A percentile compares a stretch with the other conserved stretches of the same genome.
These are phyloP conservation scores for Meriones unguiculatus DNA, from an alignment of 2,113 vertebrate species.

Conservation along the genomic window DNA sequence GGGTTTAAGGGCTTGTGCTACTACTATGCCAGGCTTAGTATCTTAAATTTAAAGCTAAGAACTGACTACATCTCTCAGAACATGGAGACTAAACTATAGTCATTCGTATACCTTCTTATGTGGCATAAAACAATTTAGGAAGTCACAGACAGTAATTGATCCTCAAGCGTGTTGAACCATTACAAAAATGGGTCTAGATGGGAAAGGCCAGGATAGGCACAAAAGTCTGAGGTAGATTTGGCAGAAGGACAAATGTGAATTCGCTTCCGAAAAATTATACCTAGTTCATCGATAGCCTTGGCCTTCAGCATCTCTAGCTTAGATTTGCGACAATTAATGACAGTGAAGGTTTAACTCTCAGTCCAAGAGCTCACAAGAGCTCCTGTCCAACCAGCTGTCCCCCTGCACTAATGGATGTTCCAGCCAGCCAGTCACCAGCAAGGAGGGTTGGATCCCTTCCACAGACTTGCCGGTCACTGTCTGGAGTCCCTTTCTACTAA, in stretches of 20 bases:
- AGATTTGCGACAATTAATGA: not conserved
- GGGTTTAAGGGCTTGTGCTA: not conserved
- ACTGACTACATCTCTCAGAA: not conserved
- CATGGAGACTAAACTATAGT: slow-evolving; percentile 32
- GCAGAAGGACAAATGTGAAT: slow-evolving; percentile 39
- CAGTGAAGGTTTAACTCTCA: not conserved
- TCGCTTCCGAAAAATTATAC: slow-evolving; percentile 36
- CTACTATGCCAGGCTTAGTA: not conserved
- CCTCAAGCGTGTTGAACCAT: not conserved
- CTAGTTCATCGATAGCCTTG: not conserved
- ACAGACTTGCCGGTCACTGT: not conserved
- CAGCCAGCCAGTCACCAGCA: not conserved
- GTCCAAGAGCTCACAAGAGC: not conserved
- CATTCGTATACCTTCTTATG: slow-evolving; percentile 30
- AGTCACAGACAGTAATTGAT: not conserved
- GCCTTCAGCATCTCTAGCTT: not conserved
- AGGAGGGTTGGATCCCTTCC: not conserved
- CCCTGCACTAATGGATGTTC: not conserved
- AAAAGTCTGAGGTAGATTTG: slow-evolving; percentile 12
- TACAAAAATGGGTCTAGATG: slow-evolving; percentile 2
- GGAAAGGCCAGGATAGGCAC: not conserved
- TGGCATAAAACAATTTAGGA: not conserved
- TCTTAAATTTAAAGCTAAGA: not conserved
- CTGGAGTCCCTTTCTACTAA: not conserved
- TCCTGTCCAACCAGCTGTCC: not conserved